phyloP scores from a whole-genome alignment of 2,888 invertebrate genomes.

The Amphipyra berbera region DNA sequence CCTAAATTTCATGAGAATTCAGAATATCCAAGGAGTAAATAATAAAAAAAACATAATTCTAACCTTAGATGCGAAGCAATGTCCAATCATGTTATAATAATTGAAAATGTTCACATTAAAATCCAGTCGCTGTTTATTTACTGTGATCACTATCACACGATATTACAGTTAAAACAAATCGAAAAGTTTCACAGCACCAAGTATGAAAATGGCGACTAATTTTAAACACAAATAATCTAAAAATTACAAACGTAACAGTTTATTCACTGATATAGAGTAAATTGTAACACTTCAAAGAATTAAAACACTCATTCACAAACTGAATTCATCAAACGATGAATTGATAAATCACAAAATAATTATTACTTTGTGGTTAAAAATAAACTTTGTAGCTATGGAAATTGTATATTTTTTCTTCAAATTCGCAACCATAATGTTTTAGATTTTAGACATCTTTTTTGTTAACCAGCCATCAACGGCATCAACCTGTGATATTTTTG shows the following conservation, averaged over 20 bases:
- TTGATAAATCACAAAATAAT: slow-evolving; percentile 27
- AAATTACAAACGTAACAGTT: slow-evolving; percentile 47
- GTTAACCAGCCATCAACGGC: too few relatives aligned
- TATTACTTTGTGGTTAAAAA: slow-evolving; percentile 53
- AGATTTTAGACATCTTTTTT: slow-evolving; percentile 5
- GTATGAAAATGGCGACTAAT: slow-evolving; percentile 74
- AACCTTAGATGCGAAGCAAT: slow-evolving; percentile 68
- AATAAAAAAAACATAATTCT: slow-evolving; percentile 47
- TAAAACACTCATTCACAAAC: slow-evolving; percentile 53
- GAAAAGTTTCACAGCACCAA: slow-evolving; percentile 67
- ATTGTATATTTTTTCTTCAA: slow-evolving; percentile 46
- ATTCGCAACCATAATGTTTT: slow-evolving; percentile 57
- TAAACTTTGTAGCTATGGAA: slow-evolving; percentile 57
- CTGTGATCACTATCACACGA: slow-evolving; percentile 50
- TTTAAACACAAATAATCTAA: slow-evolving; percentile 53
- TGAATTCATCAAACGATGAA: slow-evolving; percentile 39
- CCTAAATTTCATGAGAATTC: too few relatives aligned
- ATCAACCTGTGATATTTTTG: not conserved
- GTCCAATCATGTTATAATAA: slow-evolving; percentile 68
- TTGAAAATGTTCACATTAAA: slow-evolving; percentile 51
- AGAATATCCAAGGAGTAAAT: not conserved
- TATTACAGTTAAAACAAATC: slow-evolving; percentile 48
- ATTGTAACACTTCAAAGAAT: slow-evolving; percentile 43
- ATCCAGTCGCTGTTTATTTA: slow-evolving; percentile 35
- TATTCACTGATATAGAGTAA: slow-evolving; percentile 35